Conservation (phyloP, 2,113 vertebrate species). For the Neotragus pygmaeus region DNA sequence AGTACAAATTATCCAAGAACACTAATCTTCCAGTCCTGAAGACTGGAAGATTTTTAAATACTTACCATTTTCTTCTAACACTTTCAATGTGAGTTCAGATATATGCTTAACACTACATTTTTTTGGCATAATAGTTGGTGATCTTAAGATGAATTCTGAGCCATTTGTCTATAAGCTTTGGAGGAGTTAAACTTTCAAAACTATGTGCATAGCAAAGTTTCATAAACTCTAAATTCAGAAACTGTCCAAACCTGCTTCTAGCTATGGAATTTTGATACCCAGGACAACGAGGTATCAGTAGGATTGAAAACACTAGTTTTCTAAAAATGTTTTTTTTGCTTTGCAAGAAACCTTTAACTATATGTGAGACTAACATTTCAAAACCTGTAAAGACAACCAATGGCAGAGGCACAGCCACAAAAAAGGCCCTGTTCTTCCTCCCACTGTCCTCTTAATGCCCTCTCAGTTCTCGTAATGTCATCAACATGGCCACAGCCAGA, state of each 20-base stretch:
- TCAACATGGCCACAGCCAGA: background rate
- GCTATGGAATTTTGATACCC: background rate
- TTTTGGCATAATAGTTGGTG: background rate
- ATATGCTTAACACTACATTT: background rate
- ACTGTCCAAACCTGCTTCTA: background rate
- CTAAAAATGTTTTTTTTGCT: background rate
- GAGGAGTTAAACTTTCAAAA: background rate
- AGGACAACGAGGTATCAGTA: background rate
- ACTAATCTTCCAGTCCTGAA: background rate
- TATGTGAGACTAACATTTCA: background rate
- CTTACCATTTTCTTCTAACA: background rate
- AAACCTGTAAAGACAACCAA: background rate
- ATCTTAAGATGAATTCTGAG: constrained; percentile 13
- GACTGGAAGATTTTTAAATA: background rate
- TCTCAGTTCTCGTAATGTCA: background rate
- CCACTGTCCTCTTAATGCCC: background rate
- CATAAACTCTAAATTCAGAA: constrained; percentile 14
- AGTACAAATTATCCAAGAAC: background rate
- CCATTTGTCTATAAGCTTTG: background rate
- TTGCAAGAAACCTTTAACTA: background rate
- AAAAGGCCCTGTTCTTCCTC: background rate
- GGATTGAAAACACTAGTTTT: background rate
- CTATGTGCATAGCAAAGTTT: background rate
- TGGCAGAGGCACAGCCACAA: background rate
- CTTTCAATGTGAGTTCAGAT: background rate